A percentile compares a stretch with the other conserved stretches of the same genome.
These are phyloP conservation scores for Trogon surrucura DNA, from an alignment of 2,113 vertebrate species.

Conservation along the genomic window DNA sequence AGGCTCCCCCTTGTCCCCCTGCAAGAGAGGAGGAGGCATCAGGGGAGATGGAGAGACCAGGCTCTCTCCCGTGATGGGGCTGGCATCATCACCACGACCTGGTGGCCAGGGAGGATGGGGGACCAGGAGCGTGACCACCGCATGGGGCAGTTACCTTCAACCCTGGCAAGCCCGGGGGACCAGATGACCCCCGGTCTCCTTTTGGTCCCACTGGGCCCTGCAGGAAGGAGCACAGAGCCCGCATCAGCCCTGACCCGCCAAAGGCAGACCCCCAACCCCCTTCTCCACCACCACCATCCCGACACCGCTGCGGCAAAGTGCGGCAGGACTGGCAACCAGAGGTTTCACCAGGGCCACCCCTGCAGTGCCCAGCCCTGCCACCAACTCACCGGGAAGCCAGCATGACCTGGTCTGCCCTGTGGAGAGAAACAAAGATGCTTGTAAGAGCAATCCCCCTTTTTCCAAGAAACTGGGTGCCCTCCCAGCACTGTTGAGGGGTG, in stretches of 20 bases:
- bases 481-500: not conserved
- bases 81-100: not conserved
- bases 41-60: not conserved
- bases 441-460: not conserved
- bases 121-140: not conserved
- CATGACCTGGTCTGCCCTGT: slow-evolving; percentile 9
- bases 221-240: not conserved
- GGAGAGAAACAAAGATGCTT: not conserved
- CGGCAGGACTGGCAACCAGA: not conserved
- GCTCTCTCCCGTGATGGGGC: not conserved
- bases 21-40: not conserved
- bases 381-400: slow-evolving; percentile 56
- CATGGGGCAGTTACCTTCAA: slow-evolving; percentile 42
- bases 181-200: slow-evolving; percentile 60
- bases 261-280: not conserved
- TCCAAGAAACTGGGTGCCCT: not conserved
- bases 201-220: slow-evolving; percentile 70
- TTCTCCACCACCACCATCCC: not conserved
- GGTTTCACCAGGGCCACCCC: not conserved
- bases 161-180: slow-evolving; percentile 58
- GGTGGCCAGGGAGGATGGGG: not conserved
- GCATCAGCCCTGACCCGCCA: fast-evolving
- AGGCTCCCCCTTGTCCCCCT: slow-evolving; percentile 84
- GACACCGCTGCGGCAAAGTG: not conserved
- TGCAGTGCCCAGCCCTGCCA: not conserved